Base-by-base conservation (phyloP, 2,888 invertebrate genomes). In the Epistrophella euchroma region DNA sequence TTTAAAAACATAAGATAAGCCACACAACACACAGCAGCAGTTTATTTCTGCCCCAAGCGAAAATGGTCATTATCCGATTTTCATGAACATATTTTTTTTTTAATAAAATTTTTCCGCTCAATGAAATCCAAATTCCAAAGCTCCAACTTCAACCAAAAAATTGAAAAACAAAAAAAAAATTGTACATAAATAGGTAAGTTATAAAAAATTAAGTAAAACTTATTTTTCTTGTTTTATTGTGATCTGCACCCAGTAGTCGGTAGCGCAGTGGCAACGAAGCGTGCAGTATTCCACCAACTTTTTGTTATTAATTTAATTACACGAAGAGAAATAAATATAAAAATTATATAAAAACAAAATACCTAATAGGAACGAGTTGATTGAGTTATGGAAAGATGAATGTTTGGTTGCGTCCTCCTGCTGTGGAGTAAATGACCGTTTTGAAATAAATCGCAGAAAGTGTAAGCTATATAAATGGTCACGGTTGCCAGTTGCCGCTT, bases 221-320 rank as follows among this genome's bases (percentile, higher is more conserved):
- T 35, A 56, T 60, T 50, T 32, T 45, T 56, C 3, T 56, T 28
- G 37, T 43, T 66, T 22, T 47, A 52, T 73, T 22, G 22, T 52
- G 76, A 74, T 70, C 74, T 56, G 74, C 58, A 71, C 58, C 75
- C 76, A 85, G 52, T 17, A 32, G 32, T 9, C n/a, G 5, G 32
- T 9, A 32, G 32, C 32, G 32, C 10, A 37, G 32, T 5, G 22
- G 37, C 37, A 60, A 22, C 60, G 45, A 56, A 73, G 64, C 85
- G 73, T 85, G 68, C 50, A 77, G 55, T 56, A 72, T 56, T 56
- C 64, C 64, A 64, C 80, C 62, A 80, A 25, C 76, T 72, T 76
- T 80, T 85, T 85, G 72, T n/a, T n/a, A 85, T 85, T 80, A 80
- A 85, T 76, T 80, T 85, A 85, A 85, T 85, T 80, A 73, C 76